A percentile compares a stretch with the other conserved stretches of the same genome.
Evolutionary conservation across 2,797 vertebrate species (phyloP).

Genomic region (Bufotes viridis): DNA sequence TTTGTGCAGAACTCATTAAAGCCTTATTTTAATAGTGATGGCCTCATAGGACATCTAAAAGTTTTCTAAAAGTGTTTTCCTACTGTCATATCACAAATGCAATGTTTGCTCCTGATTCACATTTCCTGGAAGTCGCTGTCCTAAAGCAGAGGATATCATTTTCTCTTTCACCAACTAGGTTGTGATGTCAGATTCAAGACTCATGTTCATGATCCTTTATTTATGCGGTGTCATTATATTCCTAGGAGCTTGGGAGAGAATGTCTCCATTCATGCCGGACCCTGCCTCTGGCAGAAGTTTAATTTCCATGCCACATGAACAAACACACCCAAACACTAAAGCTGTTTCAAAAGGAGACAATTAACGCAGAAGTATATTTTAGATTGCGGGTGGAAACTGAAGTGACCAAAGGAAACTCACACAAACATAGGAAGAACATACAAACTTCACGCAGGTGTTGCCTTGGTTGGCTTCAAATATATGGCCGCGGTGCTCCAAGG

Average conservation of each 20-base stretch:
- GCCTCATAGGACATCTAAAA: background rate
- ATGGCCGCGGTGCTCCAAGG: background rate
- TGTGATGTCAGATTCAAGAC: background rate
- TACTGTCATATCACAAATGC: background rate
- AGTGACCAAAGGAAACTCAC: constrained; percentile 3
- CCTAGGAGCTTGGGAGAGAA: background rate
- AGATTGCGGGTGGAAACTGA: background rate
- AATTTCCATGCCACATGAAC: background rate
- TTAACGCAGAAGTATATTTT: background rate
- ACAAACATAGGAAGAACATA: constrained; percentile 7
- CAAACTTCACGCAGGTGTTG: background rate
- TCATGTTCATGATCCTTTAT: background rate
- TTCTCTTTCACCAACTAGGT: background rate
- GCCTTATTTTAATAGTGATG: background rate
- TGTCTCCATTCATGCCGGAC: background rate
- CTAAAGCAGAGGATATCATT: background rate
- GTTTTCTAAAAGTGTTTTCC: background rate
- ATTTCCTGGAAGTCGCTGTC: background rate
- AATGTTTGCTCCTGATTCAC: background rate
- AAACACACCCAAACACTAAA: constrained; percentile 5
- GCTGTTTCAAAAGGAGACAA: background rate
- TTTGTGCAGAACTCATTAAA: background rate
- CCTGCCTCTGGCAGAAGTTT: background rate
- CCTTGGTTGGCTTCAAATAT: background rate
- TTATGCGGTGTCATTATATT: background rate